A percentile compares a stretch with the other conserved stretches of the same genome.
Evolutionary conservation across 2,113 vertebrate species (phyloP).

Genomic region (Pandion haliaetus): DNA sequence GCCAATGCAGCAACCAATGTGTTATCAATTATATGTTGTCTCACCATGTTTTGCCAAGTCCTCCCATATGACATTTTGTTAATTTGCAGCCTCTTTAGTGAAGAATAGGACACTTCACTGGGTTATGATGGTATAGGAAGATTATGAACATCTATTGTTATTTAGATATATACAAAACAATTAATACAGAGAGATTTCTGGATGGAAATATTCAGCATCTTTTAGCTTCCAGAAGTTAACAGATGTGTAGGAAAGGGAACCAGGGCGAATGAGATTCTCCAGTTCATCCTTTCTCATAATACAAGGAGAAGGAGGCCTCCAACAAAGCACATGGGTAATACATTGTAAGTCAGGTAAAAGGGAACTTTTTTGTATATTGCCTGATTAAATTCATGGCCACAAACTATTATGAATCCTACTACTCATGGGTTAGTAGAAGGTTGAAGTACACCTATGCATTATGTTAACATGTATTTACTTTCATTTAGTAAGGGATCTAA

Average conservation of each 20-base stretch:
- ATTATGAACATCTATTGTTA: not conserved
- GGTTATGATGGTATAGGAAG: not conserved
- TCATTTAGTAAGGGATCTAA: not conserved
- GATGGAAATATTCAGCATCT: not conserved
- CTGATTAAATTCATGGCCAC: not conserved
- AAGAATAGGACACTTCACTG: conserved; percentile 47
- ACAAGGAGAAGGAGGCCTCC: not conserved
- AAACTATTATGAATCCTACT: not conserved
- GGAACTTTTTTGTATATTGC: not conserved
- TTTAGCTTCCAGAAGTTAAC: not conserved
- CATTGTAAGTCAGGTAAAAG: not conserved
- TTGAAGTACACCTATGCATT: not conserved
- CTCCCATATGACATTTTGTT: not conserved
- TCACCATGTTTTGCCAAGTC: not conserved
- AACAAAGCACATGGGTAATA: not conserved
- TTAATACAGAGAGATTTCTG: not conserved
- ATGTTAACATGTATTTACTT: not conserved
- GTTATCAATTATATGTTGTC: not conserved
- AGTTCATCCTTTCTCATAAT: not conserved
- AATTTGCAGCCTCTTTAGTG: conserved; percentile 19
- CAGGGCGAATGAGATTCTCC: not conserved
- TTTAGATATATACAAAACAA: not conserved
- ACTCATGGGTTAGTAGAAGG: not conserved
- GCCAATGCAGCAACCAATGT: not conserved
- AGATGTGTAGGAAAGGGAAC: not conserved